phyloP scores from a whole-genome alignment of 2,888 invertebrate genomes.

The Oscheius onirici region DNA sequence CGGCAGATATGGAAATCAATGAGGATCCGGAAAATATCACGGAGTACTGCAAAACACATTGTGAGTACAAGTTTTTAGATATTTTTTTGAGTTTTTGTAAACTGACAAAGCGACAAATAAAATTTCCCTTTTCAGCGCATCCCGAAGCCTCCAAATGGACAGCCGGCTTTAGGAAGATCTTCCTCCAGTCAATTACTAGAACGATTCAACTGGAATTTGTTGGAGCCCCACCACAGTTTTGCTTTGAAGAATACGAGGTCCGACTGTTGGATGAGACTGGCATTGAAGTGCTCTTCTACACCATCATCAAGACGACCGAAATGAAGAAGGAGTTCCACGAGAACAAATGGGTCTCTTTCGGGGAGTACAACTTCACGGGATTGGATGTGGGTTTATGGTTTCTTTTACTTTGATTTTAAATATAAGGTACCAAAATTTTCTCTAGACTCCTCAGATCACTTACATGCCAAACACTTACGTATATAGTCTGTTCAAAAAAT shows the following conservation, averaged over 20 bases:
- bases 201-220: slow-evolving; percentile 69
- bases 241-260: slow-evolving; percentile 70
- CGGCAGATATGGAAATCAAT: slow-evolving; percentile 59
- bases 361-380: slow-evolving; percentile 68
- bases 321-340: slow-evolving; percentile 60
- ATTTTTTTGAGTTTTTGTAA: too few species aligned
- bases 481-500: too few species aligned
- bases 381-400: slow-evolving; percentile 49
- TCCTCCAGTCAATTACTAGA: slow-evolving; percentile 55
- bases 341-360: slow-evolving; percentile 57
- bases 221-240: slow-evolving; percentile 66
- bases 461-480: too few species aligned
- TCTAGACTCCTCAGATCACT: too few species aligned
- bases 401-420: too few species aligned
- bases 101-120: too few species aligned
- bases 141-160: slow-evolving; percentile 69
- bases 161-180: slow-evolving; percentile 68
- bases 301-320: slow-evolving; percentile 48
- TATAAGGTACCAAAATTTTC: too few species aligned
- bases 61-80: slow-evolving; percentile 20
- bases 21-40: slow-evolving; percentile 27
- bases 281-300: slow-evolving; percentile 54
- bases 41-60: slow-evolving; percentile 35
- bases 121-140: slow-evolving; percentile 52
- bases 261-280: slow-evolving; percentile 65